phyloP scores from a whole-genome alignment of 2,888 invertebrate species.

The Stenchaetothrips biformis region DNA sequence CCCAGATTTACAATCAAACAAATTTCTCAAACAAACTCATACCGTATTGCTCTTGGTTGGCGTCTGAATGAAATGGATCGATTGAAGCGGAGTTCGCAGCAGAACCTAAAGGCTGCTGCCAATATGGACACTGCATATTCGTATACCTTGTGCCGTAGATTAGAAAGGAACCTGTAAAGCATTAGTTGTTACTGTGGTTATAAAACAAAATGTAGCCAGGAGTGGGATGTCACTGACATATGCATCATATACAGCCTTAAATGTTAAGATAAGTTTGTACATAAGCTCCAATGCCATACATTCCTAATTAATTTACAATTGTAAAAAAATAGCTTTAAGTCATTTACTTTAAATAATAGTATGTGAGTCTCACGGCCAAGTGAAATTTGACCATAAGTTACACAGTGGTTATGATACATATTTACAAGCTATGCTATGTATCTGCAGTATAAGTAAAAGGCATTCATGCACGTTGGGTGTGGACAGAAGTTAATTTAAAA shows the following conservation, averaged over 20 bases:
- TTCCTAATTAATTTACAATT: too few species aligned
- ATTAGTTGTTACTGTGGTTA: constrained; percentile 37
- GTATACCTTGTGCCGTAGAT: constrained; percentile 62
- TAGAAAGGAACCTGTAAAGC: constrained; percentile 56
- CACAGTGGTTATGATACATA: not conserved
- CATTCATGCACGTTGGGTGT: not conserved
- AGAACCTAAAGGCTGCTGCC: constrained; percentile 64
- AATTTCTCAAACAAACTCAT: not conserved
- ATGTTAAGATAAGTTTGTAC: too few species aligned
- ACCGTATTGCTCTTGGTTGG: constrained; percentile 18
- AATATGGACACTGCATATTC: constrained; percentile 65
- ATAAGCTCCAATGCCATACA: too few species aligned
- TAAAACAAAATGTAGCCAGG: constrained; percentile 1
- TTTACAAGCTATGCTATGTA: not conserved
- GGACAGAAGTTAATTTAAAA: not conserved
- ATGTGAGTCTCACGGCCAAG: too few species aligned
- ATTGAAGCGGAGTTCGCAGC: constrained; percentile 50
- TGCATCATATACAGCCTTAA: too few species aligned
- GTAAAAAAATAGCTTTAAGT: too few species aligned
- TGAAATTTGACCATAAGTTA: too few species aligned
- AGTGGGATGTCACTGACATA: too few species aligned
- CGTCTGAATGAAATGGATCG: not conserved
- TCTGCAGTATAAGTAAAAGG: not conserved
- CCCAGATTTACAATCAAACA: not conserved
- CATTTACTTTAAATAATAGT: too few species aligned